Percentiles rank a stretch among this genome's conserved stretches.
These are phyloP conservation scores for Dunckerocampus dactyliophorus DNA, from an alignment of 2,113 vertebrate species.

Conservation along the genomic window DNA sequence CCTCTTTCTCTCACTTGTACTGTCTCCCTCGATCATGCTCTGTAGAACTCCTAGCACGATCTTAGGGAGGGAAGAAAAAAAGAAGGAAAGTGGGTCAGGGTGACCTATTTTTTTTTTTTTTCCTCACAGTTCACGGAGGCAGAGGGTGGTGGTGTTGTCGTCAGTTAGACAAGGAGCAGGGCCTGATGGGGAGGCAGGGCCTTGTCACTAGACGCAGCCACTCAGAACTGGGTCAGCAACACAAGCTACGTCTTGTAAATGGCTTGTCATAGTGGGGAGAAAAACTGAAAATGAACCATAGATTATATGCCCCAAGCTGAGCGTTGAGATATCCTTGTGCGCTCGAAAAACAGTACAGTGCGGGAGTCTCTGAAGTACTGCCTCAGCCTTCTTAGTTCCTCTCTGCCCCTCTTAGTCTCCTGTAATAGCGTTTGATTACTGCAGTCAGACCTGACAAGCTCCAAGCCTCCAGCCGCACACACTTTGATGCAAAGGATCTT, in stretches of 20 bases:
- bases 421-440: slow-evolving; percentile 67
- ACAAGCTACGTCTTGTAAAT: slow-evolving; percentile 74
- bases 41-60: slow-evolving; percentile 65
- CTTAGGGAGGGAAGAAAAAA: slow-evolving; percentile 49
- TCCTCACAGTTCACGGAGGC: slow-evolving; percentile 77
- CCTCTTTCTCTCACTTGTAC: slow-evolving; percentile 31
- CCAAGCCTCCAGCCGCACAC: slow-evolving; percentile 43
- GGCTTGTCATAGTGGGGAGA: slow-evolving; percentile 69
- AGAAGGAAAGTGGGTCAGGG: slow-evolving; percentile 74
- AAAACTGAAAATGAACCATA: slow-evolving; percentile 75
- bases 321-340: slow-evolving; percentile 60
- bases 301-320: slow-evolving; percentile 71
- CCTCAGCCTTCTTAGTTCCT: slow-evolving; percentile 55
- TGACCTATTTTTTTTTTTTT: slow-evolving; percentile 75
- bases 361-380: slow-evolving; percentile 46
- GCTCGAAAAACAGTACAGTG: slow-evolving; percentile 46
- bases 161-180: slow-evolving; percentile 74
- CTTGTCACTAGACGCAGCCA: slow-evolving; percentile 69
- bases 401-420: slow-evolving; percentile 43
- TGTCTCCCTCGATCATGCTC: slow-evolving; percentile 69
- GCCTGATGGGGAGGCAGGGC: slow-evolving; percentile 72
- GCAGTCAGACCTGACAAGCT: slow-evolving; percentile 64
- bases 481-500: slow-evolving; percentile 55
- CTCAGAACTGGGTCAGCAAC: slow-evolving; percentile 77
- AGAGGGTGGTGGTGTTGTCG: slow-evolving; percentile 74